Evolutionary conservation across 1,140 invertebrate genomes (phyloP).

Genomic region (Spodoptera litura): DNA sequence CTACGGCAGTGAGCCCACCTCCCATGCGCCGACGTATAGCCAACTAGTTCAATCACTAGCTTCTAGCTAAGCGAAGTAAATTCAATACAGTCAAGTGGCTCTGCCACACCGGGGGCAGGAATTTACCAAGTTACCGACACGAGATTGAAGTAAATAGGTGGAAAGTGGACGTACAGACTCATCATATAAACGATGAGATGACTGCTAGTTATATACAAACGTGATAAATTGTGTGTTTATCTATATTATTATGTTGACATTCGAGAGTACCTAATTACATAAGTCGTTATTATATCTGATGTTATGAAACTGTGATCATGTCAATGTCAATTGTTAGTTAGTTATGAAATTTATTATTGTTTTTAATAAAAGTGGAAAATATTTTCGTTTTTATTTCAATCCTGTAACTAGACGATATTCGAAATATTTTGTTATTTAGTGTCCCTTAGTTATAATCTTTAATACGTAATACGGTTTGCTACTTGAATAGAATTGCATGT

Average conservation of each 20-base stretch:
- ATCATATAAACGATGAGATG: constrained; percentile 23
- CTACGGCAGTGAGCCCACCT: constrained; percentile 56
- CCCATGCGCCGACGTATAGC: constrained; percentile 54
- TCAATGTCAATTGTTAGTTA: constrained; percentile 5
- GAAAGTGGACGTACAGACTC: constrained; percentile 12
- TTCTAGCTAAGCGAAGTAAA: constrained; percentile 24
- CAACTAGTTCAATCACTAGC: constrained; percentile 44
- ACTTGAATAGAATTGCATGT: no score
- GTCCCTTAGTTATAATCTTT: no score
- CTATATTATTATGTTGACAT: not conserved
- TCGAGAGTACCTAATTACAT: not conserved
- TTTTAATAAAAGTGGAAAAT: constrained; percentile 26
- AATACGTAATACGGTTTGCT: no score
- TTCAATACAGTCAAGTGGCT: not conserved
- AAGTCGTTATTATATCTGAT: constrained; percentile 14
- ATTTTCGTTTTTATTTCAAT: not conserved
- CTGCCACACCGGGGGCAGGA: not conserved
- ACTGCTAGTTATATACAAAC: constrained; percentile 27
- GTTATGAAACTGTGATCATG: constrained; percentile 18
- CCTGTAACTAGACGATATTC: not conserved
- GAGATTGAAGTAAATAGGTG: constrained; percentile 3
- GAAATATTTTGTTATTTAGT: not conserved
- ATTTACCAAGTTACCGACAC: constrained; percentile 1
- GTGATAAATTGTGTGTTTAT: not conserved
- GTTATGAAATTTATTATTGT: constrained; percentile 9